Percentiles rank a stretch among this genome's conserved stretches.
These are phyloP conservation scores for Atethmia centrago DNA, from an alignment of 2,888 invertebrate genomes.

Conservation along the genomic window DNA sequence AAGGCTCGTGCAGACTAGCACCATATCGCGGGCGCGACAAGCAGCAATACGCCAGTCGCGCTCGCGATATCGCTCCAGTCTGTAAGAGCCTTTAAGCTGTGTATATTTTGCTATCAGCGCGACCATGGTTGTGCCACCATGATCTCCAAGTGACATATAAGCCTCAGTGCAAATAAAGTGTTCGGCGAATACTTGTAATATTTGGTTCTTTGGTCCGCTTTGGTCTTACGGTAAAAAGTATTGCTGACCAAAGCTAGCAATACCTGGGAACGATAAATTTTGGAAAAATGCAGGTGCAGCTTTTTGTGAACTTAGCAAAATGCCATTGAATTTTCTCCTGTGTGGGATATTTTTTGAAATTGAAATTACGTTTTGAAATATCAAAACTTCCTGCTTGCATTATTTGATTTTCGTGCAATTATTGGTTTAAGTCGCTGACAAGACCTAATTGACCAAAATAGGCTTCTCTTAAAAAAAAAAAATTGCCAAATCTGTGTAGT, in stretches of 20 bases:
- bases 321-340: slow-evolving; percentile 6
- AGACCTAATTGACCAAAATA: no score
- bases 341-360: slow-evolving; percentile 10
- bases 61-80: no score
- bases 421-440: not conserved
- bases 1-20: no score
- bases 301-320: slow-evolving; percentile 10
- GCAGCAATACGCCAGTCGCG: no score
- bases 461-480: no score
- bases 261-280: slow-evolving; percentile 29
- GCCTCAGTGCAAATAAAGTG: not conserved
- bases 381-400: not conserved
- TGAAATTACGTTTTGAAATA: slow-evolving; percentile 6
- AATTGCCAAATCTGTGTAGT: no score
- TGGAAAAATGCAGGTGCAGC: slow-evolving; percentile 11
- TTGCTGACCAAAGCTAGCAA: slow-evolving; percentile 25
- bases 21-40: no score
- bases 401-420: not conserved
- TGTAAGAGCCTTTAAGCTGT: no score
- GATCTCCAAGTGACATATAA: no score
- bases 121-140: no score
- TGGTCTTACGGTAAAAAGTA: not conserved
- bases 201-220: not conserved
- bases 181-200: not conserved
- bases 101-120: no score